Evolutionary conservation across 2,113 vertebrate species (phyloP), one percentile per base, ranked within the genome.

Genomic region (Polypterus senegalus): DNA sequence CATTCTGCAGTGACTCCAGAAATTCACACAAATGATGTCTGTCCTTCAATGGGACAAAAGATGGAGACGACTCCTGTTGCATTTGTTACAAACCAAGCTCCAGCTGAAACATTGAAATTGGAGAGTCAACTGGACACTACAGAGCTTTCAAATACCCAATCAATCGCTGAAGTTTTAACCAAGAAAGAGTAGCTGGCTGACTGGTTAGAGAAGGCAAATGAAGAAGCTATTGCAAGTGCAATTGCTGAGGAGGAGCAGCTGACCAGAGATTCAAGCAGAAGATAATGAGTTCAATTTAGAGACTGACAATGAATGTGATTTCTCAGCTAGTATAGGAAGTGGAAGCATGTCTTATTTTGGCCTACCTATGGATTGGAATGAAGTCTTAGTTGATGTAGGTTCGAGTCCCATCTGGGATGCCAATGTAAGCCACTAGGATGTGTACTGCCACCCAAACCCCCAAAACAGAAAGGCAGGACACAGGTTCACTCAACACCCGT

Each of bases 101-200:
- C 74, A 73, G 70, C 73, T 72, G 83, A 82, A 69, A 78, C 75
- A 76, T 66, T 76, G 77, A 87, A 84, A 86, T 70, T 81, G 80
- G 91, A 91, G 77, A 86, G 72, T 75, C 87, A 92, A 75, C 85
- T 92, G 88, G 92, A 97, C 80, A 89, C 93, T 75, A 88, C 90
- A 70, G 93, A 97, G 74, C 88, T 97, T 91, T 94, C 96, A 87
- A 97, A 95, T 82, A 81, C 78, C 5, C 77, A 98, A 83, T 97
- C 94, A 58, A 98, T 99, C 91, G 96, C 95, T 60, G 95, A 97
- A 78, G 97, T 99, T 5, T 84, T 99, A 48, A 95, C 95, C 10
- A 98, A 98, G 71, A 98, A 98, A 67, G 97, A 99, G 71, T 95
- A 98, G 78, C 71, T 99, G 56, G 97, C 97, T 2, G 94, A 98